phyloP scores from a whole-genome alignment of 2,888 invertebrate genomes.

The Leptinotarsa peninsularis region DNA sequence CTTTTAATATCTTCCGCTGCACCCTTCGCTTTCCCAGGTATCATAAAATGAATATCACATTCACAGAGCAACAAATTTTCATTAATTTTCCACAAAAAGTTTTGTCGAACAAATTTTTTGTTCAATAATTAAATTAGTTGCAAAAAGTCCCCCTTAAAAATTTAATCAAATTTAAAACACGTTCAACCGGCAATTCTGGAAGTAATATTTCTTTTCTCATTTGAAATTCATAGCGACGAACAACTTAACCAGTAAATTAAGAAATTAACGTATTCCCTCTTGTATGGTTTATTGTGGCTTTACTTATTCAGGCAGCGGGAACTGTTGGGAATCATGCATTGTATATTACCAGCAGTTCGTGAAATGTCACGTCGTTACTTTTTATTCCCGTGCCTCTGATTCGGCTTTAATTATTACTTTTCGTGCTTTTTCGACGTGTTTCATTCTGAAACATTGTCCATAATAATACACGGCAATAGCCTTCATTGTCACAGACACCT shows the following conservation, averaged over 20 bases:
- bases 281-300: constrained; percentile 66
- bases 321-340: constrained; percentile 64
- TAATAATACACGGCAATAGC: not conserved
- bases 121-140: constrained; percentile 45
- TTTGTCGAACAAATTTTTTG: constrained; percentile 32
- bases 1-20: not conserved
- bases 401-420: constrained; percentile 38
- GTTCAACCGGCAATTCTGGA: constrained; percentile 64
- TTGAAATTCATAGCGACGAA: constrained; percentile 64
- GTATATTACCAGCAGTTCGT: constrained; percentile 62
- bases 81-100: constrained; percentile 34
- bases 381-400: constrained; percentile 45
- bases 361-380: constrained; percentile 62
- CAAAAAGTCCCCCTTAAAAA: constrained; percentile 53
- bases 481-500: not conserved
- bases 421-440: constrained; percentile 11
- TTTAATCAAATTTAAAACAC: constrained; percentile 63
- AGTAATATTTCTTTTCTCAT: constrained; percentile 64
- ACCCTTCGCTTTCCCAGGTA: not conserved
- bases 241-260: constrained; percentile 67
- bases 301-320: constrained; percentile 61
- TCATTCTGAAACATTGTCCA: constrained; percentile 12
- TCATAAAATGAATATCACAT: not conserved
- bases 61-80: constrained; percentile 20
- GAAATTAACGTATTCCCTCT: constrained; percentile 68